Conservation (phyloP, 1,140 invertebrate genomes). For the Ceratina calcarata region DNA sequence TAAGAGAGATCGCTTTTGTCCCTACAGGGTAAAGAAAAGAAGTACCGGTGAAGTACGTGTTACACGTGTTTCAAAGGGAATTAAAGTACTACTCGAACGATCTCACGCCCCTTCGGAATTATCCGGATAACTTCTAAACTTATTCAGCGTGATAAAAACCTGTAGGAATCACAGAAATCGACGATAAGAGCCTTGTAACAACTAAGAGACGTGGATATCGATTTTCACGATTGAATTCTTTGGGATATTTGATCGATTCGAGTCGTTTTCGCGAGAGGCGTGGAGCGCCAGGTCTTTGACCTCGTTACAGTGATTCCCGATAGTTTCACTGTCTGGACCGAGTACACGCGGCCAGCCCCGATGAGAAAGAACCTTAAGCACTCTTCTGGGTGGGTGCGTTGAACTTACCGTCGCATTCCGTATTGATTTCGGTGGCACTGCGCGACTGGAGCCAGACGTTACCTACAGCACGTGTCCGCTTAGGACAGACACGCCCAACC, state of each 20-base stretch:
- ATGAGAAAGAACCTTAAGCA: constrained; percentile 51
- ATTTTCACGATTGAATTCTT: no score
- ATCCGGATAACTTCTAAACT: background rate
- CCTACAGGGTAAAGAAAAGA: constrained; percentile 9
- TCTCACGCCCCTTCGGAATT: background rate
- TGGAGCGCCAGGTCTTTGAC: constrained; percentile 22
- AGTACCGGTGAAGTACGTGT: background rate
- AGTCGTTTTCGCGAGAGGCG: background rate
- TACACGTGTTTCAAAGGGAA: constrained; percentile 11
- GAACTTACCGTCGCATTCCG: constrained; percentile 58
- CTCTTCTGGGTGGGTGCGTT: constrained; percentile 54
- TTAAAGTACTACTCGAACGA: background rate
- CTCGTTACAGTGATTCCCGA: constrained; percentile 38
- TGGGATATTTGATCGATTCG: no score
- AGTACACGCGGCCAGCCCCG: constrained; percentile 29
- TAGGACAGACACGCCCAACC: constrained; percentile 58
- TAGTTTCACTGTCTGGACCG: constrained; percentile 47
- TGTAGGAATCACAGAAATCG: no score
- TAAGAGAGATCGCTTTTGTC: constrained; percentile 29
- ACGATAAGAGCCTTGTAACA: no score
- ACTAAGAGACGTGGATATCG: no score
- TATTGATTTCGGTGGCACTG: constrained; percentile 55
- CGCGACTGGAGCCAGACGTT: constrained; percentile 55
- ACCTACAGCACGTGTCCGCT: constrained; percentile 59
- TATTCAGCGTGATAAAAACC: no score